Evolutionary conservation across 2,888 invertebrate genomes (phyloP), one percentile per base, ranked within the genome.

Genomic region (Lamproptera curius): DNA sequence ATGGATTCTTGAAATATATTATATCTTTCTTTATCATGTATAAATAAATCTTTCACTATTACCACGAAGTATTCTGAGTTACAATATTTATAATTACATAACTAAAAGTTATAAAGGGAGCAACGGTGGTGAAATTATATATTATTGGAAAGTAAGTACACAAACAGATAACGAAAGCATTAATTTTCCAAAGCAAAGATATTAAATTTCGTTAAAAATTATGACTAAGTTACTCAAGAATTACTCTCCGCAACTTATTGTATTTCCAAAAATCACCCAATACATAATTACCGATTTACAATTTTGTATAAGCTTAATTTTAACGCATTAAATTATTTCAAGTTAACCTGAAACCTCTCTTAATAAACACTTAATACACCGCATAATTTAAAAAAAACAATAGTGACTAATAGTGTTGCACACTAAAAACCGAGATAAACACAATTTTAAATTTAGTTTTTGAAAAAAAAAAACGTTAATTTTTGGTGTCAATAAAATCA

Each of bases 1-100:
- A 62, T 67, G 68, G 61, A 59, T 65, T 63, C 61, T 57, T 66
- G 65, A 55, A 70, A 73, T 73, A 73, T 72, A 73, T 73, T 73
- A 73, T 56, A 57, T 69, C 56, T 70, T 67, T 64, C 63, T 65
- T 56, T 64, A 62, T n/a, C n/a, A n/a, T 63, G 52, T 59, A 69
- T 68, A 68, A 70, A 71, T 68, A 68, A 62, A 59, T 65, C 56
- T 59, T 65, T 58, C 57, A 59, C 31, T 16, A 17, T 20, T 37
- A 9, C 39, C 20, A 5, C 20, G 33, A 28, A 36, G 16, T 28
- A 44, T 28, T 44, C 37, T 37, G 28, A 26, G 26, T 46, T 40
- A 26, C 16, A 10, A 33, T 20, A 10, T 28, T 10, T 23, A 36
- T 38, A 17, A 31, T 16, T 36, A 46, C 35, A 35, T 16, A 11